These are phyloP conservation scores for Enteromius fasciolatus DNA, from an alignment of 2,797 vertebrate species.

Conservation along the genomic window DNA sequence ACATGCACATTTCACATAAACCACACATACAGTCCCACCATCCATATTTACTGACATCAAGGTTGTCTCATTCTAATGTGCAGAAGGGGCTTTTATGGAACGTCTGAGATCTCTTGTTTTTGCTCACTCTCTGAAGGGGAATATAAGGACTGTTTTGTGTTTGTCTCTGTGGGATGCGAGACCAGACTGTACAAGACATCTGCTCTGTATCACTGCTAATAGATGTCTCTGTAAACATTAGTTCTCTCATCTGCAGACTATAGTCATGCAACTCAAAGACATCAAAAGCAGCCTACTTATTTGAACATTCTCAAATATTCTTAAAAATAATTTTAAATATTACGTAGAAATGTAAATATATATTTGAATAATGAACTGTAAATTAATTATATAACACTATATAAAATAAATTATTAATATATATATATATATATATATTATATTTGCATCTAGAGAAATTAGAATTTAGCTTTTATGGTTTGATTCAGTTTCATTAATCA, in stretches of 20 bases:
- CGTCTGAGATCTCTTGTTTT: constrained; percentile 11
- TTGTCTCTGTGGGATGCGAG: constrained; percentile 1
- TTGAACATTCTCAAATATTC: background rate
- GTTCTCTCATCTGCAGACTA: background rate
- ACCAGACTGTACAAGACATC: constrained; percentile 30
- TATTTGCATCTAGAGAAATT: background rate
- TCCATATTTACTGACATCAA: background rate
- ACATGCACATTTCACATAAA: background rate
- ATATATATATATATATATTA: background rate
- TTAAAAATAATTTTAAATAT: background rate
- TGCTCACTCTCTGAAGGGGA: constrained; percentile 10
- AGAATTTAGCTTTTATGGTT: background rate
- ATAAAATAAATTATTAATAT: background rate
- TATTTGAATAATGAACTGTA: background rate
- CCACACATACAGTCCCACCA: background rate
- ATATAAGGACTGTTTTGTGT: constrained; percentile 24
- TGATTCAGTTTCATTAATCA: background rate
- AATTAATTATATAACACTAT: background rate
- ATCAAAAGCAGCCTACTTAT: background rate
- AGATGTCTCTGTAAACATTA: constrained; percentile 28
- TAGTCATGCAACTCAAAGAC: constrained; percentile 14
- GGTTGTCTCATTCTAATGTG: background rate
- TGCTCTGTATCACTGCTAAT: constrained; percentile 19
- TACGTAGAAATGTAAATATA: background rate
- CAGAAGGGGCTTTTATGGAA: constrained; percentile 20